A percentile compares a stretch with the other conserved stretches of the same genome.
Evolutionary conservation across 2,113 vertebrate species (phyloP).

Genomic region (Macrotis lagotis): DNA sequence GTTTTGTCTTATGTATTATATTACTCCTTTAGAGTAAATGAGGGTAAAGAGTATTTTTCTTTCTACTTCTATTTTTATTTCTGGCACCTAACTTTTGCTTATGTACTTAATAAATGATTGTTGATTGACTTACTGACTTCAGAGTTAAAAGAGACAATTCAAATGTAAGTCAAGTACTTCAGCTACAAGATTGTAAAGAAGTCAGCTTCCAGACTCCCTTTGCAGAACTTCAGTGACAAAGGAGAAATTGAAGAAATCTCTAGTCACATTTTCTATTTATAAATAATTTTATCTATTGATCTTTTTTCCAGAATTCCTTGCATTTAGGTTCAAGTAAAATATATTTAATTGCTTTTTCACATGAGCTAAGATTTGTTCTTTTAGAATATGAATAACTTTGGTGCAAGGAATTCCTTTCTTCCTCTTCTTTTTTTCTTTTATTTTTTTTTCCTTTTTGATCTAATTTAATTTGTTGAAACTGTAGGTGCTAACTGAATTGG

Average conservation of each 20-base stretch:
- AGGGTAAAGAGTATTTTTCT: neutral
- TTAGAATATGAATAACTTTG: neutral
- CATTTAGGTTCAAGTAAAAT: neutral
- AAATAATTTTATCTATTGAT: neutral
- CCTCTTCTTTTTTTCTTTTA: no score
- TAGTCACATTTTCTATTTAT: neutral
- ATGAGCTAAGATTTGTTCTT: neutral
- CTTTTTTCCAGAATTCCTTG: neutral
- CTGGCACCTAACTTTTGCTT: no score
- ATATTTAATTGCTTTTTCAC: neutral
- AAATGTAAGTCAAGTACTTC: neutral
- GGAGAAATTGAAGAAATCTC: neutral
- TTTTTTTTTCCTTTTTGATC: neutral
- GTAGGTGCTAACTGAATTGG: neutral
- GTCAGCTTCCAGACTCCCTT: neutral
- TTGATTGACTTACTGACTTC: neutral
- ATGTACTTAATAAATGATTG: neutral
- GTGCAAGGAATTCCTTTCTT: neutral
- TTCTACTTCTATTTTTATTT: neutral
- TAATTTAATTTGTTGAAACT: neutral
- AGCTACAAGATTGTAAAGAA: neutral
- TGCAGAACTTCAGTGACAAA: neutral
- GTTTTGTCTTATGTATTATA: neutral
- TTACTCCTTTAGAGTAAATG: neutral
- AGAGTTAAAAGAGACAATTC: neutral